A percentile compares a stretch with the other conserved stretches of the same genome.
Evolutionary conservation across 2,113 vertebrate genomes (phyloP).

Genomic region (Chaetops frenatus): DNA sequence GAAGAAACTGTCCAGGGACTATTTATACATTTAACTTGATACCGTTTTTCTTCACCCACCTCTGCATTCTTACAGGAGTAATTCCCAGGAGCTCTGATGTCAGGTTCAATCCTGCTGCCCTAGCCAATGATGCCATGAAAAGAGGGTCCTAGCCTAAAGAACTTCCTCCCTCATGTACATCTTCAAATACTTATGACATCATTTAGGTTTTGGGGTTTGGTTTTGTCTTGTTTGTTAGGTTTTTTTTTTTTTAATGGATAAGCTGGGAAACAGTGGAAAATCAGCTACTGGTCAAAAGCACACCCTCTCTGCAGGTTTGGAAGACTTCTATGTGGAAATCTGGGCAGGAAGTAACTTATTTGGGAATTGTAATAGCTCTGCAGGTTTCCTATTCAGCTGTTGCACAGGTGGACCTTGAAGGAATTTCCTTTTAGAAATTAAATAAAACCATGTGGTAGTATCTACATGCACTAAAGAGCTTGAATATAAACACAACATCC

Average conservation of each 20-base stretch:
- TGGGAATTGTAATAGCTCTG: background rate
- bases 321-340: background rate
- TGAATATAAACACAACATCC: slow-evolving; percentile 15
- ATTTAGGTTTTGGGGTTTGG: background rate
- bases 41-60: background rate
- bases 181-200: background rate
- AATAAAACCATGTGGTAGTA: slow-evolving; percentile 29
- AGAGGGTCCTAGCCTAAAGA: background rate
- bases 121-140: background rate
- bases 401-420: slow-evolving; percentile 41
- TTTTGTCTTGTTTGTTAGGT: background rate
- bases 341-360: slow-evolving; percentile 15
- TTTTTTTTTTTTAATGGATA: background rate
- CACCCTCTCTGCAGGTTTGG: background rate
- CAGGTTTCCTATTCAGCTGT: slow-evolving; percentile 51
- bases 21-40: background rate
- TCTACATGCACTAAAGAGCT: background rate
- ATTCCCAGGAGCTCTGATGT: background rate
- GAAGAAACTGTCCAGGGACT: background rate
- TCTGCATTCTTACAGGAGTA: background rate
- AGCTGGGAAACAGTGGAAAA: background rate
- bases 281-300: background rate
- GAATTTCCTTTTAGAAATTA: slow-evolving; percentile 51
- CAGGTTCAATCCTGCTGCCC: background rate
- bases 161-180: background rate